phyloP scores from a whole-genome alignment of 2,113 vertebrate species.

The Melanocharis versteri region DNA sequence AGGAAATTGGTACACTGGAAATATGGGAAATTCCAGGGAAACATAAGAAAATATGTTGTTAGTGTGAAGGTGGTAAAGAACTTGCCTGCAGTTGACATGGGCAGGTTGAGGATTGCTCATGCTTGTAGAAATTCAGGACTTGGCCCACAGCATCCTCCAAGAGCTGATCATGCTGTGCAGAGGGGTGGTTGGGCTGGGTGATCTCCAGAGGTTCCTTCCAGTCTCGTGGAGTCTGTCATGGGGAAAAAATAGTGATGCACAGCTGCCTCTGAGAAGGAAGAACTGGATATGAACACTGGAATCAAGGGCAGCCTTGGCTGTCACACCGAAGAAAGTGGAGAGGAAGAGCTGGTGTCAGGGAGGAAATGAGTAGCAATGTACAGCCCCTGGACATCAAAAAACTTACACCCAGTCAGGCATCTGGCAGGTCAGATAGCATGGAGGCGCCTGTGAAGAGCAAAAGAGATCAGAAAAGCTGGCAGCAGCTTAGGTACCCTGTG shows the following conservation, averaged over 20 bases:
- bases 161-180: not conserved
- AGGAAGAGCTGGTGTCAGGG: not conserved
- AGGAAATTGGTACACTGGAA: not conserved
- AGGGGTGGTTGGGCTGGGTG: not conserved
- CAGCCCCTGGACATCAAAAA: not conserved
- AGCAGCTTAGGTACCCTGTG: not conserved
- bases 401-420: not conserved
- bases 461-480: not conserved
- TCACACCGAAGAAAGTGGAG: not conserved
- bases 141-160: not conserved
- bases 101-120: not conserved
- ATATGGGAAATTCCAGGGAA: not conserved
- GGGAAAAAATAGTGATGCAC: not conserved
- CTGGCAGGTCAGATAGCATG: not conserved
- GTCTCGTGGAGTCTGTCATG: not conserved
- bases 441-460: not conserved
- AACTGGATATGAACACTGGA: not conserved
- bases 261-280: not conserved
- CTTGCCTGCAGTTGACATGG: accelerated
- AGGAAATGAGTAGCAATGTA: not conserved
- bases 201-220: not conserved
- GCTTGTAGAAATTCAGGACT: not conserved
- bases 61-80: not conserved
- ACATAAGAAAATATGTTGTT: not conserved
- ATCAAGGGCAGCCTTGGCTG: not conserved